These are phyloP conservation scores for Simalia tracyae DNA, from an alignment of 2,797 vertebrate species.

Conservation along the genomic window DNA sequence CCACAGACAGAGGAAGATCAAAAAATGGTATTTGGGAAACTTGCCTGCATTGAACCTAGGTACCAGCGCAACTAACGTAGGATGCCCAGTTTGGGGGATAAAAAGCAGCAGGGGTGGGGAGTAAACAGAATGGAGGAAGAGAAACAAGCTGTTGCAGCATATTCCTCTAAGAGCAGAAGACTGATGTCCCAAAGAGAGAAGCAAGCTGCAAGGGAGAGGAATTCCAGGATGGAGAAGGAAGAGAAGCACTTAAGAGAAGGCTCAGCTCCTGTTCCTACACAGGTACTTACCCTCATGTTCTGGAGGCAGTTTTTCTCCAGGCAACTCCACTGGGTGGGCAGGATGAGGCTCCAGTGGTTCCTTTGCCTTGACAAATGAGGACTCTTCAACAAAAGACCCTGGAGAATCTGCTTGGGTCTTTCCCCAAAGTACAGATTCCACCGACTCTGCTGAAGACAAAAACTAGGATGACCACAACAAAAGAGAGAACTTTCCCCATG, in stretches of 20 bases:
- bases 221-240: neutral
- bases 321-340: neutral
- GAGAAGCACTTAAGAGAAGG: neutral
- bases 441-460: constrained; percentile 26
- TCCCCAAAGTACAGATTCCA: neutral
- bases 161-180: neutral
- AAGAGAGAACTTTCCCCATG: too few relatives aligned
- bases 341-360: constrained; percentile 43
- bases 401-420: neutral
- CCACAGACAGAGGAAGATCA: neutral
- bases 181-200: neutral
- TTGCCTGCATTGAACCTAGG: too few relatives aligned
- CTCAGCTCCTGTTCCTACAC: neutral
- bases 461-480: too few relatives aligned
- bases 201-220: neutral
- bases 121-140: neutral
- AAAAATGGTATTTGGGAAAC: too few relatives aligned
- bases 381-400: constrained; percentile 9
- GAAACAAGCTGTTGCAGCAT: neutral
- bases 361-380: neutral
- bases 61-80: neutral
- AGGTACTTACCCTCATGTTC: constrained; percentile 57
- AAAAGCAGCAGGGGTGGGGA: too few relatives aligned
- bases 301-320: neutral
- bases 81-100: neutral